These are phyloP conservation scores for Drosophila melanica DNA, from an alignment of 1,140 invertebrate genomes.

Conservation along the genomic window DNA sequence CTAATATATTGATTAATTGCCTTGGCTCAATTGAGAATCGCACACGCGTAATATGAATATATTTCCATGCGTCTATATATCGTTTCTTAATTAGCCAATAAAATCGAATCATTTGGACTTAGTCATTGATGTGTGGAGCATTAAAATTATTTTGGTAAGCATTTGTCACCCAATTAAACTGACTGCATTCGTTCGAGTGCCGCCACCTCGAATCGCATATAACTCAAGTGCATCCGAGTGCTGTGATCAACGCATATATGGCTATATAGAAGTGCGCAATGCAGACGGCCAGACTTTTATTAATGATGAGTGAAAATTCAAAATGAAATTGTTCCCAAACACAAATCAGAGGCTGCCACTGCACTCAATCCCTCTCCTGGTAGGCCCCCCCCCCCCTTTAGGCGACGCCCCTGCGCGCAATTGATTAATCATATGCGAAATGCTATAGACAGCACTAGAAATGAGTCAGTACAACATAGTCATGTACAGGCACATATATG, in stretches of 20 bases:
- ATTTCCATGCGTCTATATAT: slow-evolving; percentile 44
- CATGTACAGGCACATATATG: slow-evolving; percentile 11
- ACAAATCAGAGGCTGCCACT: slow-evolving; percentile 11
- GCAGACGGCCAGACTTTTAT: slow-evolving; percentile 74
- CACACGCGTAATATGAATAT: slow-evolving; percentile 60
- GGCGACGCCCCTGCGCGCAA: slow-evolving; percentile 40
- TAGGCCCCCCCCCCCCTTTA: too few species aligned
- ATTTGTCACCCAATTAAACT: slow-evolving; percentile 82
- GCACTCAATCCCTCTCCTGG: too few species aligned
- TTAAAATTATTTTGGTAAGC: slow-evolving; percentile 73
- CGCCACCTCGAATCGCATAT: slow-evolving; percentile 9
- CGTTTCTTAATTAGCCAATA: slow-evolving; percentile 77
- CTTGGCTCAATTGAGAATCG: slow-evolving; percentile 69
- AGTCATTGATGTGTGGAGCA: slow-evolving; percentile 79
- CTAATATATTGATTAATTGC: slow-evolving; percentile 66
- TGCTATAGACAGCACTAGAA: slow-evolving; percentile 39
- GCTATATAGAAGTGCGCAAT: slow-evolving; percentile 13
- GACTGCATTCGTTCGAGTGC: slow-evolving; percentile 45
- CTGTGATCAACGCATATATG: slow-evolving; percentile 69
- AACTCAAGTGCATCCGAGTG: slow-evolving; percentile 63
- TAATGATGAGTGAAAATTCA: slow-evolving; percentile 78
- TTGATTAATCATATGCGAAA: slow-evolving; percentile 56
- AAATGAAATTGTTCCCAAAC: slow-evolving; percentile 61
- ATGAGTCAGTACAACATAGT: slow-evolving; percentile 47
- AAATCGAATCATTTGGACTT: slow-evolving; percentile 79